Evolutionary conservation across 2,797 vertebrate genomes (phyloP).

Genomic region (Cichlasoma orientale): DNA sequence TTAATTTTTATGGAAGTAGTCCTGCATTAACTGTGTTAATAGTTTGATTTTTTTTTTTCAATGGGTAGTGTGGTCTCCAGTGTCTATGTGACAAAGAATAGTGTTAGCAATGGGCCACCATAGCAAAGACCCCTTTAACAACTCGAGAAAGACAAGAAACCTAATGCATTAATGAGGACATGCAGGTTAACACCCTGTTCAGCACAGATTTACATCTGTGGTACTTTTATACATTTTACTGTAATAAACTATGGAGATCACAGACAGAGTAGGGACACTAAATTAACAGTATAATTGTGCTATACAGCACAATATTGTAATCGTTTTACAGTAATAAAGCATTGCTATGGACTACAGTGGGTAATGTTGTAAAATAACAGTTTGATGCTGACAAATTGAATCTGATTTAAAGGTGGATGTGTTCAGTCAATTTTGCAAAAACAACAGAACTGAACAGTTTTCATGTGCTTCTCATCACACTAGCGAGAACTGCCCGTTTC

Average conservation of each 20-base stretch:
- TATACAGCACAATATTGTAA: background rate
- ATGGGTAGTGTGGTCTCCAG: background rate
- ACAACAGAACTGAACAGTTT: background rate
- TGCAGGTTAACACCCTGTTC: background rate
- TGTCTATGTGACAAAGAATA: background rate
- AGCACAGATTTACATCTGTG: background rate
- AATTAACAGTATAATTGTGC: background rate
- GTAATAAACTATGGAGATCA: background rate
- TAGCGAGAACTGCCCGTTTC: background rate
- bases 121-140: background rate
- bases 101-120: background rate
- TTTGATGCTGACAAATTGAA: background rate
- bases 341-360: no score
- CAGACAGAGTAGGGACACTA: accelerated
- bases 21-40: background rate
- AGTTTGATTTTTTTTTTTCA: background rate
- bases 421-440: background rate
- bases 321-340: background rate
- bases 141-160: background rate
- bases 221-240: background rate
- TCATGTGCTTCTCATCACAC: background rate
- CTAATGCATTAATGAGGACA: background rate
- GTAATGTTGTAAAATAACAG: no score
- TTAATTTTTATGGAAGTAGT: background rate
- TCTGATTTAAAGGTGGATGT: background rate